These are phyloP conservation scores for Campopleginae sp. DNA, from an alignment of 2,888 invertebrate genomes.

Conservation along the genomic window DNA sequence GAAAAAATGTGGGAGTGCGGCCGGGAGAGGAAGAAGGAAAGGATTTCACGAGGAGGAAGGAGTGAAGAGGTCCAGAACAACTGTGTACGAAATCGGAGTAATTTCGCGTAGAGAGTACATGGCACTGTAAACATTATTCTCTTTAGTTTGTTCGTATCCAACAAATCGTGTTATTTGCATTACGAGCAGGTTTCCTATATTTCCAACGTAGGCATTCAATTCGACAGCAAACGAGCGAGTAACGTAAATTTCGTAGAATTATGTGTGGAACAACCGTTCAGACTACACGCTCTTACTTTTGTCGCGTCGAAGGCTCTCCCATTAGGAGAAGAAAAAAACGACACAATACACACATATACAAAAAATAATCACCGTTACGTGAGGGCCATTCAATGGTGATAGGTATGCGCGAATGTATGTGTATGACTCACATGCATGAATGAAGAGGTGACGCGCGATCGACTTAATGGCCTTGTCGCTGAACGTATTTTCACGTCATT, in stretches of 20 bases:
- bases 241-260: constrained; percentile 21
- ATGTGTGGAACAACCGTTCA: background rate
- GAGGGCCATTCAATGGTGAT: background rate
- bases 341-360: background rate
- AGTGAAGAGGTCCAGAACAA: constrained; percentile 39
- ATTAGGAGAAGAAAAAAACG: background rate
- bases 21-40: background rate
- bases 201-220: constrained; percentile 54
- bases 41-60: background rate
- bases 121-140: constrained; percentile 5
- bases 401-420: too few relatives aligned
- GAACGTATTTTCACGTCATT: background rate
- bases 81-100: constrained; percentile 46
- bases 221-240: constrained; percentile 47
- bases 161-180: constrained; percentile 38
- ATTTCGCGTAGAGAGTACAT: constrained; percentile 26
- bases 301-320: background rate
- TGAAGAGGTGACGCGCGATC: background rate
- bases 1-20: constrained; percentile 1
- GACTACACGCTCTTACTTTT: background rate
- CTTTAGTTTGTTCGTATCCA: constrained; percentile 19
- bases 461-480: background rate
- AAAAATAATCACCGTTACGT: background rate
- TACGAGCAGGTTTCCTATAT: constrained; percentile 7
- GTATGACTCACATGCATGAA: background rate